phyloP scores from a whole-genome alignment of 1,140 invertebrate species.

The Cyclargus thomasi region DNA sequence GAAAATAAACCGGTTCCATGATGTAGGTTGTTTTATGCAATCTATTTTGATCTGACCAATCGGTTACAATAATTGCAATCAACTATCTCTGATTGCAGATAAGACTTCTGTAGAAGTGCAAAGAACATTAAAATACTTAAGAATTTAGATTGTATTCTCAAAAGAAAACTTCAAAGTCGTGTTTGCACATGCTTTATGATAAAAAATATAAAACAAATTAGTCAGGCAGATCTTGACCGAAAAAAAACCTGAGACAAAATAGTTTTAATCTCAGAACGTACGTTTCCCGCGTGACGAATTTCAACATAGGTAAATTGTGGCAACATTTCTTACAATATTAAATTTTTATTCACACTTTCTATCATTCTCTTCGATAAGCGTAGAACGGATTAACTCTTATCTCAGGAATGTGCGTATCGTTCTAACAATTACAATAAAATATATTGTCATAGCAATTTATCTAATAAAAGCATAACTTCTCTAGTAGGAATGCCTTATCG shows the following conservation, averaged over 20 bases:
- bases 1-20: not conserved
- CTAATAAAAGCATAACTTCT: conserved; percentile 18
- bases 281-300: not conserved
- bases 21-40: conserved; percentile 9
- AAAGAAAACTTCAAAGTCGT: too few relatives aligned
- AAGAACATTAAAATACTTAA: too few relatives aligned
- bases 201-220: too few relatives aligned
- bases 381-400: not conserved
- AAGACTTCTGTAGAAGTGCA: not conserved
- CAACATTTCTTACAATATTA: too few relatives aligned
- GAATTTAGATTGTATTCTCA: too few relatives aligned
- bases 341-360: not conserved
- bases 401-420: conserved; percentile 7
- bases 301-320: not conserved
- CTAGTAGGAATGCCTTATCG: conserved; percentile 15
- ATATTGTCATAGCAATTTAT: not conserved
- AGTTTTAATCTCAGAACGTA: too few relatives aligned
- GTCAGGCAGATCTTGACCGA: too few relatives aligned
- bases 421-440: not conserved
- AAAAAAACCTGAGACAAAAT: too few relatives aligned
- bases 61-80: not conserved
- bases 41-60: not conserved
- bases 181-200: too few relatives aligned
- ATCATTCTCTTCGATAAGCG: not conserved
- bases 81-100: not conserved